These are phyloP conservation scores for Ibycter americanus DNA, from an alignment of 2,797 vertebrate species.

Conservation along the genomic window DNA sequence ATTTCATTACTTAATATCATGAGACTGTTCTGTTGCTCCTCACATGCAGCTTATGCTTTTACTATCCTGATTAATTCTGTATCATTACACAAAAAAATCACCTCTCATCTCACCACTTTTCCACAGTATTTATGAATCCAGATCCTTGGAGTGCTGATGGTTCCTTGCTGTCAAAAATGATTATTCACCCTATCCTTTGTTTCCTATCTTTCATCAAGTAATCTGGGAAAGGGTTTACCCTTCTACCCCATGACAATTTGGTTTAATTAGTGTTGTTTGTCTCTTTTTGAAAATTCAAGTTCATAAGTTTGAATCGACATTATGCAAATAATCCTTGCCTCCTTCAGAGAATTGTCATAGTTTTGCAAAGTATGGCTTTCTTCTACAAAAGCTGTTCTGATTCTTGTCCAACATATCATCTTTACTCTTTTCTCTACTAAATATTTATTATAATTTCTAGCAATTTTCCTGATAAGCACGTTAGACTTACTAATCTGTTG, in stretches of 20 bases:
- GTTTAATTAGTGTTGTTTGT: background rate
- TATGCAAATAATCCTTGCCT: background rate
- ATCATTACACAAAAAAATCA: background rate
- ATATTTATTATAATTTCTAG: background rate
- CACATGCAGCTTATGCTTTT: background rate
- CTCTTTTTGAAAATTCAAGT: background rate
- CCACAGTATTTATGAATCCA: background rate
- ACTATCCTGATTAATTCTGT: background rate
- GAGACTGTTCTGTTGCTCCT: background rate
- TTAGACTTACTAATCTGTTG: background rate
- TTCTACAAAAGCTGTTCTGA: background rate
- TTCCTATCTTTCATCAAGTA: background rate
- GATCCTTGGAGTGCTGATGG: background rate
- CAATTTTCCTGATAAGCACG: background rate
- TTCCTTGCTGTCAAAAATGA: background rate
- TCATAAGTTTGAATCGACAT: background rate
- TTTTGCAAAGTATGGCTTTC: background rate
- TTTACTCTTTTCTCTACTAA: background rate
- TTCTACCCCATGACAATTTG: background rate
- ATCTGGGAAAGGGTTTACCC: background rate
- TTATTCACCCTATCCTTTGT: background rate
- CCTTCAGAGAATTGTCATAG: background rate
- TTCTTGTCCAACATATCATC: background rate
- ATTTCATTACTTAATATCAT: slow-evolving; percentile 11
- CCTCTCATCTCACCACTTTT: background rate